Conservation (phyloP, 1,140 invertebrate genomes). For the Nephila pilipes region DNA sequence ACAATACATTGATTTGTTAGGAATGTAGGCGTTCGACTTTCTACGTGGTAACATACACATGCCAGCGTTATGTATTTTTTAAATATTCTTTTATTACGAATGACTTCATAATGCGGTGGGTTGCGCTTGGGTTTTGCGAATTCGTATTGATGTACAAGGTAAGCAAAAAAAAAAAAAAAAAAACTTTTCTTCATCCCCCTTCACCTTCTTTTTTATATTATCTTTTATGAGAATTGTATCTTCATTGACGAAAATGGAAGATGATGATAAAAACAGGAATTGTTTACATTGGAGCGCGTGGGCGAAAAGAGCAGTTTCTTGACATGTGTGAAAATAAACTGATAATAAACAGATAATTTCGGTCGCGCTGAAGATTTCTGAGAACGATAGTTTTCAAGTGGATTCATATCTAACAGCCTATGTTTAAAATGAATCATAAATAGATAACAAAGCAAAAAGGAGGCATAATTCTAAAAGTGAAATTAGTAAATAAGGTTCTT, state of each 20-base stretch:
- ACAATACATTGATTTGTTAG: too few relatives aligned
- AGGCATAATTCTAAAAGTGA: too few relatives aligned
- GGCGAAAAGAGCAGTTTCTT: not conserved
- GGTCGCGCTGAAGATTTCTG: not conserved
- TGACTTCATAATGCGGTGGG: not conserved
- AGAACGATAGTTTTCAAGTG: not conserved
- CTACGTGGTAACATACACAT: too few relatives aligned
- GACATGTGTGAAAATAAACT: not conserved
- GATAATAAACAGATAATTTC: not conserved
- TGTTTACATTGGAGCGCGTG: not conserved
- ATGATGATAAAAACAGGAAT: not conserved
- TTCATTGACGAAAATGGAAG: not conserved
- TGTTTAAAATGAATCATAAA: too few relatives aligned
- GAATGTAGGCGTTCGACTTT: too few relatives aligned
- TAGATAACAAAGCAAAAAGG: too few relatives aligned
- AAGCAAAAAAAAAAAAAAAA: not conserved
- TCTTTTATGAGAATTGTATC: not conserved
- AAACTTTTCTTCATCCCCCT: not conserved
- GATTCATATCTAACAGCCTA: not conserved
- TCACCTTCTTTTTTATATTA: not conserved
- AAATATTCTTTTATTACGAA: not conserved
- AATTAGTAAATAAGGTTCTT: too few relatives aligned
- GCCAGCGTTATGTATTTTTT: too few relatives aligned
- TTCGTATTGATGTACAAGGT: not conserved
- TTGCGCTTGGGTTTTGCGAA: not conserved